Percentiles rank a stretch among this genome's conserved stretches.
These are phyloP conservation scores for Zaprionus tsacasi DNA, from an alignment of 1,140 invertebrate species.

Conservation along the genomic window DNA sequence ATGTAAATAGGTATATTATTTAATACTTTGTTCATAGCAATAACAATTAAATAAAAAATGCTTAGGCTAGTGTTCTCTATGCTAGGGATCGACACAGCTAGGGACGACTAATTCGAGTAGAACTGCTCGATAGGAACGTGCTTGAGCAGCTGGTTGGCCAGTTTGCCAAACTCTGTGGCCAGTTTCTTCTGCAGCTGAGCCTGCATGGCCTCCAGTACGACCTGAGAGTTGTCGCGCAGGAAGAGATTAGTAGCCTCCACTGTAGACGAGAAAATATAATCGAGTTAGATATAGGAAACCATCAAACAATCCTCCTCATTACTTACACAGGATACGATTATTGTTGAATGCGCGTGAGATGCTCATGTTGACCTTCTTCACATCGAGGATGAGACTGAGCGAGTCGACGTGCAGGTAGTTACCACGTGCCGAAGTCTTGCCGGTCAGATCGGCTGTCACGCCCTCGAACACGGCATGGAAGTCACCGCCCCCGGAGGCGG, in stretches of 20 bases:
- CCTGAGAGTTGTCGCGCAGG: conserved; percentile 88
- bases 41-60: conserved; percentile 64
- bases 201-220: conserved; percentile 89
- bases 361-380: conserved; percentile 88
- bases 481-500: conserved; percentile 89
- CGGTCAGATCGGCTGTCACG: conserved; percentile 87
- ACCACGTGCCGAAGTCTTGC: conserved; percentile 85
- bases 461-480: conserved; percentile 89
- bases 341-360: conserved; percentile 89
- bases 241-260: conserved; percentile 90
- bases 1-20: conserved; percentile 39
- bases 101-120: conserved; percentile 79
- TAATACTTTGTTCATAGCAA: conserved; percentile 68
- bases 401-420: conserved; percentile 88
- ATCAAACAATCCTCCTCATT: not conserved
- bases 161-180: conserved; percentile 87
- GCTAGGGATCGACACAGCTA: conserved; percentile 19
- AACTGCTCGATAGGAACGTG: conserved; percentile 87
- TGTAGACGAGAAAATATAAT: conserved; percentile 62
- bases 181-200: conserved; percentile 88
- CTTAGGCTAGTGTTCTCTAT: conserved; percentile 32
- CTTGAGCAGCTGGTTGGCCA: conserved; percentile 88
- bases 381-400: conserved; percentile 87
- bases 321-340: conserved; percentile 89
- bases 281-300: not conserved